phyloP scores from a whole-genome alignment of 2,888 invertebrate species.

The Pristionchus mayeri region DNA sequence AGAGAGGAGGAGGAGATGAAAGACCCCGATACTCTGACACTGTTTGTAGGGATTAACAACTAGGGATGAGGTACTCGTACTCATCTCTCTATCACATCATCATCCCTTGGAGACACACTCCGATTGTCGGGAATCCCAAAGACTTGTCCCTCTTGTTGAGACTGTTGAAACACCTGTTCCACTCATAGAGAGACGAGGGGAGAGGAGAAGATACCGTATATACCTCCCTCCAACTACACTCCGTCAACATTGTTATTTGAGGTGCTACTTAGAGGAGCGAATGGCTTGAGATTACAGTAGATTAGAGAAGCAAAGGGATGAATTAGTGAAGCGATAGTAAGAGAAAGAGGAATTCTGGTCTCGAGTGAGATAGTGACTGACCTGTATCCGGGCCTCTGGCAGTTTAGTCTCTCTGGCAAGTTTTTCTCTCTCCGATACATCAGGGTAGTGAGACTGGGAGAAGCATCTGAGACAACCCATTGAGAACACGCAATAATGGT shows the following conservation, averaged over 20 bases:
- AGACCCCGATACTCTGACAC: background rate
- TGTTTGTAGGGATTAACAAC: slow-evolving; percentile 24
- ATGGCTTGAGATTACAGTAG: slow-evolving; percentile 12
- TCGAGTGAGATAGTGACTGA: background rate
- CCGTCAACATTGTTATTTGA: slow-evolving; percentile 22
- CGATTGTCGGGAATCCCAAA: background rate
- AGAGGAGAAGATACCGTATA: slow-evolving; percentile 11
- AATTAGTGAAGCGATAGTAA: background rate
- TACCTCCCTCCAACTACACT: background rate
- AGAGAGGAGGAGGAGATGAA: background rate
- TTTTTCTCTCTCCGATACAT: slow-evolving; percentile 58
- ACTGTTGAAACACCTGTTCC: slow-evolving; percentile 30
- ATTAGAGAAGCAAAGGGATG: background rate
- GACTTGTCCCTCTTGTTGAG: background rate
- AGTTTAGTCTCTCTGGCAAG: slow-evolving; percentile 59
- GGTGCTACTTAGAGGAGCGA: slow-evolving; percentile 15
- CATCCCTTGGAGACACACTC: background rate
- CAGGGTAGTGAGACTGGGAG: slow-evolving; percentile 60
- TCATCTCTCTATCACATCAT: background rate
- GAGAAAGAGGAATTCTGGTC: too few species aligned
- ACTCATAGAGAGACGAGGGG: background rate
- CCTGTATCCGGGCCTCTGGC: slow-evolving; percentile 64
- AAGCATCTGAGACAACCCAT: slow-evolving; percentile 50
- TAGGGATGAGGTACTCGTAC: background rate
- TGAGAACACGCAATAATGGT: too few species aligned